Evolutionary conservation across 2,113 vertebrate genomes (phyloP).

Genomic region (Burhinus oedicnemus): DNA sequence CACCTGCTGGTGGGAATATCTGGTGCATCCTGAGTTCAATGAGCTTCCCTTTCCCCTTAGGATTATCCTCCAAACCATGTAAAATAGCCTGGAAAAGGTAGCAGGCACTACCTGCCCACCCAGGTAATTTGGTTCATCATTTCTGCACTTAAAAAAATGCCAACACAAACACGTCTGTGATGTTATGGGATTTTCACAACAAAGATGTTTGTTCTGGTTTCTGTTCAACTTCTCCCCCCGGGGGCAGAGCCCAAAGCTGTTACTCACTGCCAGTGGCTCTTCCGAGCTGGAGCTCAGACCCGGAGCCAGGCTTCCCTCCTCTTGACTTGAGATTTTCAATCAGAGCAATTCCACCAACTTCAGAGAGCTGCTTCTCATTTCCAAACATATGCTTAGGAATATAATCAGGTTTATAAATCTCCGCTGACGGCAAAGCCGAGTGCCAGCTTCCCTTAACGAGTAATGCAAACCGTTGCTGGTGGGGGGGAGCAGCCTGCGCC

Average conservation of each 20-base stretch:
- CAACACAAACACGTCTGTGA: background rate
- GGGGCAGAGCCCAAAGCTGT: background rate
- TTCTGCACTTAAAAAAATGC: background rate
- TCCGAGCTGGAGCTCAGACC: background rate
- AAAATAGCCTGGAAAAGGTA: background rate
- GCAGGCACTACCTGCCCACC: background rate
- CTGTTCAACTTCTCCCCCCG: background rate
- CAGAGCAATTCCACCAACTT: constrained; percentile 31
- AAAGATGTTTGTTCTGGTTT: background rate
- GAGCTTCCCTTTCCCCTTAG: background rate
- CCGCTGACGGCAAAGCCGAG: background rate
- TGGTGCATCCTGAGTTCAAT: background rate
- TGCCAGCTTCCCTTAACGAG: constrained; percentile 16
- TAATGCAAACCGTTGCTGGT: background rate
- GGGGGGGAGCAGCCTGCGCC: background rate
- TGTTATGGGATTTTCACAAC: background rate
- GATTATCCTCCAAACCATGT: background rate
- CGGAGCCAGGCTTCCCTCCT: background rate
- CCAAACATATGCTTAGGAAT: constrained; percentile 45
- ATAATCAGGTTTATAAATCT: constrained; percentile 49
- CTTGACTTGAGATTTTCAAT: constrained; percentile 35
- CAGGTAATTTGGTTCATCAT: background rate
- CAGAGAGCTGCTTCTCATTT: constrained; percentile 31
- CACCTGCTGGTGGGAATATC: background rate
- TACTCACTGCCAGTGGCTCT: background rate